A percentile compares a stretch with the other conserved stretches of the same genome.
These are phyloP conservation scores for Rhyacophila brunnea DNA, from an alignment of 1,140 invertebrate genomes.

Conservation along the genomic window DNA sequence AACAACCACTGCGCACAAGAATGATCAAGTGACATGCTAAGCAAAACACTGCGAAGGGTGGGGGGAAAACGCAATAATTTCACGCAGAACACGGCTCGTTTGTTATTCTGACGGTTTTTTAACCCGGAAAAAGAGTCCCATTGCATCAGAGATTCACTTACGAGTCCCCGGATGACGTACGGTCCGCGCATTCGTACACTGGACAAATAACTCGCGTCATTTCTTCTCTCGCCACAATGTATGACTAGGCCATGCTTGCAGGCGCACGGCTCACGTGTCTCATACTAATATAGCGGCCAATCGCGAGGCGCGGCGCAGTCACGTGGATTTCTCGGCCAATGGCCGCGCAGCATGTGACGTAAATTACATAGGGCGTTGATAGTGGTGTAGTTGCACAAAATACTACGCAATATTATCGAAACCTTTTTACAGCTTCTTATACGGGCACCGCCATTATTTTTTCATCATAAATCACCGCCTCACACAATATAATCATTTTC, in stretches of 20 bases:
- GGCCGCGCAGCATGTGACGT: constrained; percentile 40
- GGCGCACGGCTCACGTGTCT: constrained; percentile 44
- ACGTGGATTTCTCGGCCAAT: constrained; percentile 34
- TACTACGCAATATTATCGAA: no score
- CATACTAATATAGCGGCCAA: constrained; percentile 20
- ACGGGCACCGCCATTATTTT: no score
- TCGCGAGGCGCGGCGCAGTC: constrained; percentile 36
- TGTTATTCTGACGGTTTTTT: not conserved
- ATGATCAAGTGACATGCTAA: constrained; percentile 25
- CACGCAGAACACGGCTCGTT: constrained; percentile 18
- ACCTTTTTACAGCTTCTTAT: no score
- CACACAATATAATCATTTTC: no score
- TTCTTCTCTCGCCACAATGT: not conserved
- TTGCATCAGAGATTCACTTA: no score
- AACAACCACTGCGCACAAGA: constrained; percentile 24
- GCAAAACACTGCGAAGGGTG: constrained; percentile 35
- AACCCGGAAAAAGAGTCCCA: no score
- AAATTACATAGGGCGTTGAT: constrained; percentile 22
- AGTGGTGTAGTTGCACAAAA: constrained; percentile 15
- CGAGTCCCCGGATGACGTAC: constrained; percentile 4
- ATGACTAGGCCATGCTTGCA: constrained; percentile 39
- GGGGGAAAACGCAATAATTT: constrained; percentile 21
- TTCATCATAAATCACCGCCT: no score
- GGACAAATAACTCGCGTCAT: constrained; percentile 3
- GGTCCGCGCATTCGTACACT: constrained; percentile 44